Evolutionary conservation across 2,888 invertebrate species (phyloP).

Genomic region (Erebia ligea): DNA sequence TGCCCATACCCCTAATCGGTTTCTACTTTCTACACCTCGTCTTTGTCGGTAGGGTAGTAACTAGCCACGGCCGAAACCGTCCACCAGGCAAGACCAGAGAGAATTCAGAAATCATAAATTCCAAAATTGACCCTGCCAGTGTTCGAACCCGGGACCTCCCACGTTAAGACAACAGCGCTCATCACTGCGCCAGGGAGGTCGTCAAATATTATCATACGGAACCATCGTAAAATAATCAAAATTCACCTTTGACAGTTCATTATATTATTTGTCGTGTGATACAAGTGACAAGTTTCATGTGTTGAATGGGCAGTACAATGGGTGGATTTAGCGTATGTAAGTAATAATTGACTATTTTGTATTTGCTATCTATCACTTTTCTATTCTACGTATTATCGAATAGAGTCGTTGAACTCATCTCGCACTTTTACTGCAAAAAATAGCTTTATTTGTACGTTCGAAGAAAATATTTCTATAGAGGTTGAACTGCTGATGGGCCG

Average conservation of each 20-base stretch:
- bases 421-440: not conserved
- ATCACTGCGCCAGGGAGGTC: no score
- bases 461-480: not conserved
- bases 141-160: no score
- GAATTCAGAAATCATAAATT: no score
- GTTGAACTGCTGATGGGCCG: no score
- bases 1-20: no score
- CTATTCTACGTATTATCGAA: not conserved
- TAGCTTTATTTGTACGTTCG: not conserved
- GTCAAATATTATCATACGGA: conserved; percentile 2
- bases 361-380: conserved; percentile 2
- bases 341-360: conserved; percentile 20
- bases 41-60: no score
- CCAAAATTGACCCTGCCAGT: no score
- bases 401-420: not conserved
- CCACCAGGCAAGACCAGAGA: no score
- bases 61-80: no score
- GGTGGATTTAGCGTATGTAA: conserved; percentile 12
- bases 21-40: no score
- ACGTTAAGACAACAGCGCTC: no score
- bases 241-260: not conserved
- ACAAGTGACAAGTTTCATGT: conserved; percentile 25
- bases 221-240: not conserved
- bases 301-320: conserved; percentile 23
- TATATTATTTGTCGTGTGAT: conserved; percentile 31